Evolutionary conservation across 1,140 invertebrate species (phyloP).

Genomic region (Drosophila pallidifrons): DNA sequence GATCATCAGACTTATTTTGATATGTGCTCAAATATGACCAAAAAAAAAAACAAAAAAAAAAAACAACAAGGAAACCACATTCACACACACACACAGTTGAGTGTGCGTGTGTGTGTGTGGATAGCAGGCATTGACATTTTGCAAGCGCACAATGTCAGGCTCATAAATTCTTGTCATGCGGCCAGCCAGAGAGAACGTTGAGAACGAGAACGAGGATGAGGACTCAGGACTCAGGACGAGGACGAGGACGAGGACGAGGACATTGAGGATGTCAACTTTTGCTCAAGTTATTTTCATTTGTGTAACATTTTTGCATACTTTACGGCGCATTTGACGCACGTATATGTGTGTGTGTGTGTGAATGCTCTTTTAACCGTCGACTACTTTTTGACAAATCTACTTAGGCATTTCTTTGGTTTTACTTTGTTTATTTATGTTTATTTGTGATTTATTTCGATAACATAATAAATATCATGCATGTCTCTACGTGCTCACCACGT

Average conservation of each 20-base stretch:
- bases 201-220: background rate
- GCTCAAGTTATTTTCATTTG: slow-evolving; percentile 80
- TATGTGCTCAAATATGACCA: slow-evolving; percentile 68
- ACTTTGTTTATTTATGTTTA: slow-evolving; percentile 82
- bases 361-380: slow-evolving; percentile 53
- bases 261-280: slow-evolving; percentile 63
- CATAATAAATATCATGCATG: slow-evolving; percentile 70
- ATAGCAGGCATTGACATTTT: slow-evolving; percentile 73
- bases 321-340: slow-evolving; percentile 76
- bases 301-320: slow-evolving; percentile 81
- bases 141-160: slow-evolving; percentile 53
- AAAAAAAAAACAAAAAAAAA: background rate
- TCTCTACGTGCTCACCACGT: slow-evolving; percentile 28
- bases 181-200: slow-evolving; percentile 32
- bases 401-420: slow-evolving; percentile 75
- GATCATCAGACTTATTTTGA: slow-evolving; percentile 83
- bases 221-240: background rate
- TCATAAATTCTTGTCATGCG: slow-evolving; percentile 79
- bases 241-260: slow-evolving; percentile 1
- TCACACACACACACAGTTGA: background rate
- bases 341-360: slow-evolving; percentile 35
- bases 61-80: background rate
- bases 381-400: slow-evolving; percentile 81
- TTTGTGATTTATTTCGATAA: slow-evolving; percentile 84
- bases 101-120: slow-evolving; percentile 35